Conservation (phyloP, 2,113 vertebrate genomes). For the Oncorhynchus tshawytscha region DNA sequence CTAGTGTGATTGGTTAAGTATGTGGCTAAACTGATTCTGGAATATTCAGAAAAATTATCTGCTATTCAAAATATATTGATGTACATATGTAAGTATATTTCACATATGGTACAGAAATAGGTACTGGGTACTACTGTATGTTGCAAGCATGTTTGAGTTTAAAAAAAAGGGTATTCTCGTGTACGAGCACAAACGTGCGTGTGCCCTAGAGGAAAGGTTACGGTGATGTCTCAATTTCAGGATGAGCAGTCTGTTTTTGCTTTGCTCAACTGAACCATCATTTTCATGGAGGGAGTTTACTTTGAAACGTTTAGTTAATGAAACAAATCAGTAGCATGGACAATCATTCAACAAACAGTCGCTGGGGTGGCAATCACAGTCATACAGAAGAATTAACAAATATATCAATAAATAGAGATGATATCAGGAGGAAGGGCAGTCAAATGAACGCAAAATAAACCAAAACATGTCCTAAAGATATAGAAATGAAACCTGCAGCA, state of each 20-base stretch:
- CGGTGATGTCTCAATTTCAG: neutral
- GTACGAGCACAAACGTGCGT: neutral
- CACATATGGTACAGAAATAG: neutral
- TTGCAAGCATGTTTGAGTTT: too few species aligned
- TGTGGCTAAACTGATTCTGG: too few species aligned
- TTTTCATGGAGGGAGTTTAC: slow-evolving; percentile 70
- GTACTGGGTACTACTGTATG: too few species aligned
- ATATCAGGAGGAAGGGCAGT: slow-evolving; percentile 11
- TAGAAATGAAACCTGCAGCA: slow-evolving; percentile 56
- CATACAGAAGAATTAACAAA: slow-evolving; percentile 62
- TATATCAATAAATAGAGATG: slow-evolving; percentile 56
- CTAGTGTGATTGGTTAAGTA: too few species aligned
- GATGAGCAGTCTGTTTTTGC: slow-evolving; percentile 60
- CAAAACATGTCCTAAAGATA: slow-evolving; percentile 56
- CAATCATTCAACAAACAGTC: slow-evolving; percentile 59
- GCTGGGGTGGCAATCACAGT: slow-evolving; percentile 58
- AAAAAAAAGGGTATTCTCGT: too few species aligned
- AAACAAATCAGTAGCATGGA: slow-evolving; percentile 65
- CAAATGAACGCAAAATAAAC: slow-evolving; percentile 51
- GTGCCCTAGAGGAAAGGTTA: neutral
- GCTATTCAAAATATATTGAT: too few species aligned
- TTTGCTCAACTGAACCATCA: slow-evolving; percentile 78
- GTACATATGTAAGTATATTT: neutral
- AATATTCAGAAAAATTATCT: too few species aligned
- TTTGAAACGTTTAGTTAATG: slow-evolving; percentile 60